Evolutionary conservation across 2,888 invertebrate species (phyloP).

Genomic region (Phorcus lineatus): DNA sequence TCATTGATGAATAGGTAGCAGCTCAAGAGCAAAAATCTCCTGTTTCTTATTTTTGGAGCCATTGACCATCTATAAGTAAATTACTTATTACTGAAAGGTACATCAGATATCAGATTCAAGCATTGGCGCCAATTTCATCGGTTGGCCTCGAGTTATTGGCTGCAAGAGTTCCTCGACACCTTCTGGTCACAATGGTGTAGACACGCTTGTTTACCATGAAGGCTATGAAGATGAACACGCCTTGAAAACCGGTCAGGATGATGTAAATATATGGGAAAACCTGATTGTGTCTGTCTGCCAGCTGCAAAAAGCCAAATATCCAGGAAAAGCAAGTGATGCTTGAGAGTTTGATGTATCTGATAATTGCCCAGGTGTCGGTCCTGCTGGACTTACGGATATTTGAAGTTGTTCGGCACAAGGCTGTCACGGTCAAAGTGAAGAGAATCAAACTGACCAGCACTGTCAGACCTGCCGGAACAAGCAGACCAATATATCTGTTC

Average conservation of each 20-base stretch:
- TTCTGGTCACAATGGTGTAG: not conserved
- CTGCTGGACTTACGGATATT: not conserved
- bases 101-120: no score
- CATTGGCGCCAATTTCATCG: no score
- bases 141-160: no score
- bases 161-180: not conserved
- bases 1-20: no score
- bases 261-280: not conserved
- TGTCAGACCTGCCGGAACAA: not conserved
- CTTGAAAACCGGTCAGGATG: not conserved
- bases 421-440: not conserved
- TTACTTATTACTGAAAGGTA: no score
- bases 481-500: not conserved
- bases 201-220: not conserved
- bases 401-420: not conserved
- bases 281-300: not conserved
- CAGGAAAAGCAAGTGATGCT: not conserved
- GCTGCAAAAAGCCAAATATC: not conserved
- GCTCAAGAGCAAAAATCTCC: no score
- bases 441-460: not conserved
- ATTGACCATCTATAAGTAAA: no score
- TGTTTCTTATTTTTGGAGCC: no score
- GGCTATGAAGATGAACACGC: not conserved
- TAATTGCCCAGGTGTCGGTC: not conserved
- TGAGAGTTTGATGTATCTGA: not conserved